These are phyloP conservation scores for Synanthedon andrenaeformis DNA, from an alignment of 2,888 invertebrate genomes.

Conservation along the genomic window DNA sequence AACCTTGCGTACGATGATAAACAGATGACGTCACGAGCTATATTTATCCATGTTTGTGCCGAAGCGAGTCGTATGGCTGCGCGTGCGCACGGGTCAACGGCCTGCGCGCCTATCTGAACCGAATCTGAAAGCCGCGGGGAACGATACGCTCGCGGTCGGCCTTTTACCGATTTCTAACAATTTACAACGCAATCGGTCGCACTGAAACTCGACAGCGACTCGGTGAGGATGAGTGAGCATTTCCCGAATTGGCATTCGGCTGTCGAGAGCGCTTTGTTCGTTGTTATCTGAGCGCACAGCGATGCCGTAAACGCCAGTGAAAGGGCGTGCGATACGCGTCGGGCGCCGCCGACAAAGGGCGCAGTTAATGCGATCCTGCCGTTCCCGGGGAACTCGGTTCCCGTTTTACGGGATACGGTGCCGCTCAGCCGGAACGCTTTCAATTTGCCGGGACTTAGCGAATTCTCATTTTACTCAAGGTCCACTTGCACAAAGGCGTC, in stretches of 20 bases:
- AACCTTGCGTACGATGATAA: slow-evolving; percentile 67
- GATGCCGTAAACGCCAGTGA: slow-evolving; percentile 34
- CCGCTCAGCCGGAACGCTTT: slow-evolving; percentile 37
- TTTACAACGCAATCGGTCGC: neutral
- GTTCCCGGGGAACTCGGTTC: slow-evolving; percentile 8
- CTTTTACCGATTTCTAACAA: slow-evolving; percentile 21
- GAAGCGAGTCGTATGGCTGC: slow-evolving; percentile 33
- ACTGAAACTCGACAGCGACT: slow-evolving; percentile 18
- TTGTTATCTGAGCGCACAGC: slow-evolving; percentile 43
- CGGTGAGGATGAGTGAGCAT: slow-evolving; percentile 36
- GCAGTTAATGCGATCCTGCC: slow-evolving; percentile 30
- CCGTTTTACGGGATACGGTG: slow-evolving; percentile 21
- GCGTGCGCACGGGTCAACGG: slow-evolving; percentile 53
- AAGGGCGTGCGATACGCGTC: slow-evolving; percentile 25
- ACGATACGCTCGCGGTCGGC: slow-evolving; percentile 23
- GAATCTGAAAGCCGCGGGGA: slow-evolving; percentile 37
- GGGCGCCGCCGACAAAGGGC: slow-evolving; percentile 30
- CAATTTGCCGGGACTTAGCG: slow-evolving; percentile 44
- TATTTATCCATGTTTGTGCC: slow-evolving; percentile 51
- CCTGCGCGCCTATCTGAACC: slow-evolving; percentile 35
- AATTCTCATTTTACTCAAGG: slow-evolving; percentile 31
- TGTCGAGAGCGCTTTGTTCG: slow-evolving; percentile 35
- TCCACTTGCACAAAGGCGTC: slow-evolving; percentile 34
- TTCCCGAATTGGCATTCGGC: slow-evolving; percentile 34
- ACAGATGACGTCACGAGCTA: slow-evolving; percentile 62